These are phyloP conservation scores for Drosophila phalerata DNA, from an alignment of 2,888 invertebrate genomes.

Conservation along the genomic window DNA sequence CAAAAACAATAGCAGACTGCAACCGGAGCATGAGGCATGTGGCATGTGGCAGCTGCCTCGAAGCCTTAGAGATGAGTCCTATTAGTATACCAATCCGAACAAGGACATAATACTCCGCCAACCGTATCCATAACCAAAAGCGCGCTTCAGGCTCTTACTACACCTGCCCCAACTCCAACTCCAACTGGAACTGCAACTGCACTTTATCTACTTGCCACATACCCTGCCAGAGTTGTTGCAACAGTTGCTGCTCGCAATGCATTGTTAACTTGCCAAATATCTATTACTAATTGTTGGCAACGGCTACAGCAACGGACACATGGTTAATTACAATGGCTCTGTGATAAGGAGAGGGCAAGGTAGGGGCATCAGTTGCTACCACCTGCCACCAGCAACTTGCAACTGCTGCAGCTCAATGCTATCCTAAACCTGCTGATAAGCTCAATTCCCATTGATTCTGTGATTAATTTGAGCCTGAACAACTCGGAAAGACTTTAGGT, in stretches of 20 bases:
- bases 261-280: constrained; percentile 65
- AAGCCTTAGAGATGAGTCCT: constrained; percentile 17
- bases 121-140: constrained; percentile 47
- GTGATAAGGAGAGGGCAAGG: neutral
- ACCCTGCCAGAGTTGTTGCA: neutral
- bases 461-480: constrained; percentile 4
- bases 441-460: neutral
- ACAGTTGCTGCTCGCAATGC: constrained; percentile 27
- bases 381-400: constrained; percentile 1
- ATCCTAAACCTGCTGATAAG: neutral
- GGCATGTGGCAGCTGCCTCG: constrained; percentile 7
- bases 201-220: neutral
- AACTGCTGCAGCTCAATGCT: neutral
- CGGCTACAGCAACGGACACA: constrained; percentile 46
- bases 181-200: too few species aligned
- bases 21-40: neutral
- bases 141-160: constrained; percentile 29
- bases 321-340: constrained; percentile 47
- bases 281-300: constrained; percentile 62
- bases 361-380: neutral
- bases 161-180: constrained; percentile 1
- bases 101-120: constrained; percentile 28
- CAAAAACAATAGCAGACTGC: neutral
- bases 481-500: too few species aligned
- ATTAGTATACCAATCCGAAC: constrained; percentile 32